Evolutionary conservation across 2,113 vertebrate genomes (phyloP).

Genomic region (Larimichthys polyactis): DNA sequence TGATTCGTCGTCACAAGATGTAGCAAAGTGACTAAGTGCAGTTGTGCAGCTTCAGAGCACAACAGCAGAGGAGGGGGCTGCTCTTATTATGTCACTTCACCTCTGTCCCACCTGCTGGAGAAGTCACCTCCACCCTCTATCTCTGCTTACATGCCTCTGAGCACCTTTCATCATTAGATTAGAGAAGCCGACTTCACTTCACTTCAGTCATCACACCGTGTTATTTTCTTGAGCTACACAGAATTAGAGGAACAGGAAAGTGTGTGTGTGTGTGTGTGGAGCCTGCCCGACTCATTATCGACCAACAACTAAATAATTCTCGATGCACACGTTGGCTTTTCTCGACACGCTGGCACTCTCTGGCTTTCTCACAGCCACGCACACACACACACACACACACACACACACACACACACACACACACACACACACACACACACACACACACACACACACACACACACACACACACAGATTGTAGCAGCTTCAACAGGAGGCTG

Average conservation of each 20-base stretch:
- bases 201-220: conserved; percentile 2
- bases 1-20: not conserved
- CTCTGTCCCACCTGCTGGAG: not conserved
- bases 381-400: conserved; percentile 16
- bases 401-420: conserved; percentile 24
- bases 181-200: conserved; percentile 12
- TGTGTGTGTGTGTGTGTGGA: not conserved
- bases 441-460: conserved; percentile 5
- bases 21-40: too few relatives aligned
- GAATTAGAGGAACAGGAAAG: conserved; percentile 12
- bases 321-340: conserved; percentile 4
- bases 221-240: conserved; percentile 5
- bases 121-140: not conserved
- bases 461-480: conserved; percentile 17
- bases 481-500: conserved; percentile 54
- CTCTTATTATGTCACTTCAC: conserved; percentile 24
- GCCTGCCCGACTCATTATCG: conserved; percentile 34
- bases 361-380: not conserved
- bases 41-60: not conserved
- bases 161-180: conserved; percentile 16
- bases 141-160: not conserved
- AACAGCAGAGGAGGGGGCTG: not conserved
- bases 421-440: not conserved
- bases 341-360: conserved; percentile 11
- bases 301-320: conserved; percentile 63